A percentile compares a stretch with the other conserved stretches of the same genome.
Conservation (phyloP, 1,140 invertebrate genomes). For the Latrodectus geometricus region DNA sequence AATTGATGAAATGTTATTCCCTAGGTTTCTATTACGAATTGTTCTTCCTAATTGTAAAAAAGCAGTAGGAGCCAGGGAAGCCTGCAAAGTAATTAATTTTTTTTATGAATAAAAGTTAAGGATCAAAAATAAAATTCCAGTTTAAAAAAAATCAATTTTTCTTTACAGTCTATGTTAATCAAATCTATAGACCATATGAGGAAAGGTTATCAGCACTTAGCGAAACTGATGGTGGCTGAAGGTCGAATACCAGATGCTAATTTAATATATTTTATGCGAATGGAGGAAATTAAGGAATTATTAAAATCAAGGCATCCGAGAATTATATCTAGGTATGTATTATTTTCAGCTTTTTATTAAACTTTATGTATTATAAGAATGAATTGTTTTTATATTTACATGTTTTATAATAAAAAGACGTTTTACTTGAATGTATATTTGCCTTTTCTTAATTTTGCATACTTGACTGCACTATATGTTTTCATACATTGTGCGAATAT, state of each 20-base stretch:
- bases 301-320: slow-evolving; percentile 67
- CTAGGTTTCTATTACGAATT: slow-evolving; percentile 70
- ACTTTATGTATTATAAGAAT: too few relatives aligned
- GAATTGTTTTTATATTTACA: too few relatives aligned
- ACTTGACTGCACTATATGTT: too few relatives aligned
- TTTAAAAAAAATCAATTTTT: not conserved
- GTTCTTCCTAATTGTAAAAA: slow-evolving; percentile 74
- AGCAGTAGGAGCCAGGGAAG: slow-evolving; percentile 76
- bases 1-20: slow-evolving; percentile 59
- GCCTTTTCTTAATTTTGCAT: too few relatives aligned
- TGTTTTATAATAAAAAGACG: too few relatives aligned
- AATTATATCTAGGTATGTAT: slow-evolving; percentile 42
- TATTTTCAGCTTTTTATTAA: too few relatives aligned
- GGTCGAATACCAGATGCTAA: slow-evolving; percentile 78
- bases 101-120: too few relatives aligned
- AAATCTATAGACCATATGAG: slow-evolving; percentile 30
- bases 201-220: slow-evolving; percentile 68
- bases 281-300: slow-evolving; percentile 74
- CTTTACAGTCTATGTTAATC: not conserved
- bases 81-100: slow-evolving; percentile 73
- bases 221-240: slow-evolving; percentile 73
- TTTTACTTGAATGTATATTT: too few relatives aligned
- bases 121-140: too few relatives aligned
- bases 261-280: slow-evolving; percentile 79
- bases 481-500: too few relatives aligned